Evolutionary conservation across 2,888 invertebrate genomes (phyloP).

Genomic region (Germaria angustata): DNA sequence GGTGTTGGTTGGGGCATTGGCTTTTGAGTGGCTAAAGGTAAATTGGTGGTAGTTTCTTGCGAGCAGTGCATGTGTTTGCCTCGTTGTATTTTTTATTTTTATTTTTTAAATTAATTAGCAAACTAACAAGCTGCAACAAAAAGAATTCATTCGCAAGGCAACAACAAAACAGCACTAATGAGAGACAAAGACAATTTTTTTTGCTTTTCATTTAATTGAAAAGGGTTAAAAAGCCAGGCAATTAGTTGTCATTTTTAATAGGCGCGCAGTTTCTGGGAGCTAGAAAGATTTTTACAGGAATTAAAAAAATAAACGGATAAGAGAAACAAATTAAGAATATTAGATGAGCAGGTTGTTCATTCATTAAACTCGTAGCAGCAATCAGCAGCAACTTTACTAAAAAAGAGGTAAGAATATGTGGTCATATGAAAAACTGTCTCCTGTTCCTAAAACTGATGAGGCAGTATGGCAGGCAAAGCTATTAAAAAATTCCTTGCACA

Average conservation of each 20-base stretch:
- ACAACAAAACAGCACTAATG: constrained; percentile 40
- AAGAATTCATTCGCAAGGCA: constrained; percentile 46
- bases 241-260: constrained; percentile 69
- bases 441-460: not conserved
- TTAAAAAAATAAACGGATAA: constrained; percentile 35
- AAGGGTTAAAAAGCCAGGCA: constrained; percentile 65
- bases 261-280: constrained; percentile 65
- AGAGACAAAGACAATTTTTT: constrained; percentile 46
- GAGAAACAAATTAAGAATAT: constrained; percentile 63
- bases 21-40: constrained; percentile 22
- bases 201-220: constrained; percentile 28
- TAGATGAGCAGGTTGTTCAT: constrained; percentile 46
- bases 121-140: constrained; percentile 60
- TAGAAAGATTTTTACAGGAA: constrained; percentile 58
- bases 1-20: not conserved
- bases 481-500: not conserved
- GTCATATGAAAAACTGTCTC: not conserved
- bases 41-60: not conserved
- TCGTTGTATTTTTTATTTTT: not conserved
- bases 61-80: not conserved
- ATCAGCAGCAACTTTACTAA: constrained; percentile 4
- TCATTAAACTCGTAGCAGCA: constrained; percentile 17
- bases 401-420: constrained; percentile 17
- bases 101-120: constrained; percentile 64
- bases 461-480: not conserved